Evolutionary conservation across 2,113 vertebrate species (phyloP), one percentile per base, ranked within the genome.

Genomic region (Candoia aspera): DNA sequence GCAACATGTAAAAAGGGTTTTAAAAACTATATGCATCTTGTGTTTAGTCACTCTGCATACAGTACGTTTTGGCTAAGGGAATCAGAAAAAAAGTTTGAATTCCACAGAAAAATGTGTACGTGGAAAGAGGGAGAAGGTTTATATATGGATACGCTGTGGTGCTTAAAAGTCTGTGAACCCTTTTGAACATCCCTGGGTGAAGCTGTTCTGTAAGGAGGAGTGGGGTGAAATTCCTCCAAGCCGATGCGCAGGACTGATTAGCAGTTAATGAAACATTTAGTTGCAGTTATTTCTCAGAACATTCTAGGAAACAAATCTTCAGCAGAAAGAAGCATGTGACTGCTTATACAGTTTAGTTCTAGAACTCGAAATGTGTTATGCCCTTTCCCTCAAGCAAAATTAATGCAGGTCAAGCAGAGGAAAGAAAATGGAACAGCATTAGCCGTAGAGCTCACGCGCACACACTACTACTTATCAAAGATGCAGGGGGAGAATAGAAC

Each of bases 401-500:
- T 53, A 12, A 60, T 10, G 86, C n/a, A 57, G 0, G 54, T 86
- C 92, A 90, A 91, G 93, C 86, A 93, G 84, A 90, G 79, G 90
- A 93, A 57, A 91, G 62, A 0, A 0, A 68, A 92, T 21, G n/a
- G 19, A 57, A 86, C 83, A 90, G 59, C 10, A 0, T 0, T 46
- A 83, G 37, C 46, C 37, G 13, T 0, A 62, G 46, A 0, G 23
- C 73, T 91, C 21, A 87, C 33, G 49, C n/a, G 37, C 12, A 85
- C 12, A 49, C 46, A 53, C 37, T 46, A 24, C 4, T 6, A 12
- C 53, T 90, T 55, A 0, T n/a, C 5, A n/a, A 92, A 91, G 68
- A 9, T n/a, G 60, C 87, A 88, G 12, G 11, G 23, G 17, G 19
- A 15, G n/a, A 37, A 33, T 60, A 92, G 91, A 0, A 90, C n/a